phyloP scores from a whole-genome alignment of 1,140 invertebrate genomes.

The Drosophila eugracilis region DNA sequence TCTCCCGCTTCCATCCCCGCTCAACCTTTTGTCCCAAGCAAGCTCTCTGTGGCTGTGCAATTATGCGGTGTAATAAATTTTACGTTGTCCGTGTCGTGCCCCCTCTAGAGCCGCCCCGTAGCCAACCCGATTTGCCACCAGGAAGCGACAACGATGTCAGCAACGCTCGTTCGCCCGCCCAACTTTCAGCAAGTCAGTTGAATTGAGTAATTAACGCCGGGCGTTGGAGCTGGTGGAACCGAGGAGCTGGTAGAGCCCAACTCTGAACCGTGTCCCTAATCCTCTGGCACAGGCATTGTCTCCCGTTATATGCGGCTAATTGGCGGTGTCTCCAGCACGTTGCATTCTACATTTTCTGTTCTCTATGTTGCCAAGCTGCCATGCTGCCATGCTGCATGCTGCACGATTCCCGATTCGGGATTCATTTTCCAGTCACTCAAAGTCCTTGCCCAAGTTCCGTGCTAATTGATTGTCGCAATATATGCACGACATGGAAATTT shows the following conservation, averaged over 20 bases:
- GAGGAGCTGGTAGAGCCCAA: neutral
- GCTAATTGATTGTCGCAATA: conserved; percentile 55
- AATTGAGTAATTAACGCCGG: conserved; percentile 78
- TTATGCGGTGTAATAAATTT: conserved; percentile 84
- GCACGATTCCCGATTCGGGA: conserved; percentile 25
- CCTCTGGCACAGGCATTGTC: conserved; percentile 64
- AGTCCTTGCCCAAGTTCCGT: conserved; percentile 19
- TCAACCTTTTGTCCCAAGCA: conserved; percentile 21
- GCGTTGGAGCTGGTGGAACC: conserved; percentile 2
- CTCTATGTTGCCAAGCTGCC: too few relatives aligned
- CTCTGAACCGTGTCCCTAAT: conserved; percentile 54
- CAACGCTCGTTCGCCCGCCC: conserved; percentile 45
- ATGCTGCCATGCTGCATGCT: conserved; percentile 2
- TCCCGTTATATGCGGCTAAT: conserved; percentile 75
- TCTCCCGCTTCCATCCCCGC: neutral
- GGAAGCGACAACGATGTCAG: conserved; percentile 55
- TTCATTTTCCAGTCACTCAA: conserved; percentile 41
- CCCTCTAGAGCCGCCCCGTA: neutral
- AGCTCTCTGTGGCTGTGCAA: conserved; percentile 77
- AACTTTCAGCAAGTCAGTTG: conserved; percentile 66
- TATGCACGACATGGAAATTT: conserved; percentile 49
- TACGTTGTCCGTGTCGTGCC: conserved; percentile 67
- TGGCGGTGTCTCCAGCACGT: conserved; percentile 63
- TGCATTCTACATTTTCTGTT: conserved; percentile 11
- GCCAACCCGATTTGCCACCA: conserved; percentile 5